These are phyloP conservation scores for Odobenus rosmarus DNA, from an alignment of 2,113 vertebrate genomes.

Conservation along the genomic window DNA sequence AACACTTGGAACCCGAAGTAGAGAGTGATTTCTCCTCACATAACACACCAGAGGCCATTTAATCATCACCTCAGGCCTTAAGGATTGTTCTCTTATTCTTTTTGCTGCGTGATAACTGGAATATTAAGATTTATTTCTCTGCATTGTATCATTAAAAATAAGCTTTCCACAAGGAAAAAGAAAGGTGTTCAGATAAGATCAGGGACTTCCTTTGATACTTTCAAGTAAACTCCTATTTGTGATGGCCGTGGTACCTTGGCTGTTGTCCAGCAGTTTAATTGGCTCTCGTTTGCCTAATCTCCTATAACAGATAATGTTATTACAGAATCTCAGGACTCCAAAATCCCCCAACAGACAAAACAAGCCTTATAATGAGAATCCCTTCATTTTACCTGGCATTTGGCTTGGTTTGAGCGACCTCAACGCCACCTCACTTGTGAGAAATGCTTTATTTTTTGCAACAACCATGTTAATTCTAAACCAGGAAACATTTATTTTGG, in stretches of 20 bases:
- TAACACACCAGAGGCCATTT: background rate
- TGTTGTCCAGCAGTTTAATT: slow-evolving; percentile 82
- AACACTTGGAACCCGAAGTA: background rate
- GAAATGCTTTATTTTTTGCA: slow-evolving; percentile 71
- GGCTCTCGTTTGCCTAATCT: slow-evolving; percentile 77
- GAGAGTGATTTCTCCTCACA: slow-evolving; percentile 1
- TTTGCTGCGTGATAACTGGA: slow-evolving; percentile 17
- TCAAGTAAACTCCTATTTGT: slow-evolving; percentile 57
- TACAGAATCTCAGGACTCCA: slow-evolving; percentile 71
- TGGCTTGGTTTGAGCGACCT: slow-evolving; percentile 64
- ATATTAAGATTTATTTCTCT: slow-evolving; percentile 30
- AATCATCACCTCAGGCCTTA: background rate
- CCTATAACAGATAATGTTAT: slow-evolving; percentile 80
- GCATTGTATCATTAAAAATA: slow-evolving; percentile 15
- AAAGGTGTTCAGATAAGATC: slow-evolving; percentile 27
- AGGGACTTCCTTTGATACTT: slow-evolving; percentile 60
- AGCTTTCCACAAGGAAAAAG: background rate
- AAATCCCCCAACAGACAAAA: slow-evolving; percentile 67
- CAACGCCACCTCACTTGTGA: background rate
- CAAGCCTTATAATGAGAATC: slow-evolving; percentile 74
- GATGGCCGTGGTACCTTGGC: slow-evolving; percentile 54
- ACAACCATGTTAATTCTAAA: slow-evolving; percentile 50
- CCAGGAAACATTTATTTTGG: slow-evolving; percentile 76
- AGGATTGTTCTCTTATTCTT: background rate
- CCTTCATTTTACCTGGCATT: slow-evolving; percentile 53